phyloP scores from a whole-genome alignment of 2,797 vertebrate genomes.

The Knipowitschia caucasica region DNA sequence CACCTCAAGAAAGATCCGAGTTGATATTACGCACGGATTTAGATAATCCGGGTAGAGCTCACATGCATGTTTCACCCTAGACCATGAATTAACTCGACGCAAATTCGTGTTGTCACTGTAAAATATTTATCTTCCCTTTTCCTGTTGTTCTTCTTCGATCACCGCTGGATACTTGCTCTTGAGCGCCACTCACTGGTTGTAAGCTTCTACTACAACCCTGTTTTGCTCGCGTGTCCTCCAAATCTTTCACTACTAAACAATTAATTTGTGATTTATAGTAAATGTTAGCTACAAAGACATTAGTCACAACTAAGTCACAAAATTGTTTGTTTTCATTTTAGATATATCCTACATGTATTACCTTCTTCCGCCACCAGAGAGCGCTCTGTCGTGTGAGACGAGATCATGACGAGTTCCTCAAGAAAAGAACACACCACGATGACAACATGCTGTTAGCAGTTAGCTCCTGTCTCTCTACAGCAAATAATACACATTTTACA shows the following conservation, averaged over 20 bases:
- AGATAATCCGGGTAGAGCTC: too few relatives aligned
- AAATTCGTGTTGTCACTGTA: too few relatives aligned
- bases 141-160: not conserved
- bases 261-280: too few relatives aligned
- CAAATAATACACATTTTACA: not conserved
- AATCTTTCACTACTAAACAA: too few relatives aligned
- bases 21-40: not conserved
- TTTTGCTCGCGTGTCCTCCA: too few relatives aligned
- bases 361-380: slow-evolving; percentile 24
- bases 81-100: too few relatives aligned
- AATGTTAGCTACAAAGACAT: too few relatives aligned
- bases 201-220: not conserved
- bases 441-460: not conserved
- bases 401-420: rapidly evolving
- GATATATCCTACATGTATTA: too few relatives aligned
- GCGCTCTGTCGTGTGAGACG: not conserved
- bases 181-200: not conserved
- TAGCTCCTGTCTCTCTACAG: not conserved
- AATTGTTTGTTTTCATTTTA: too few relatives aligned
- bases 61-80: too few relatives aligned
- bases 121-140: not conserved
- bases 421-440: not conserved
- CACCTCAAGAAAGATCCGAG: slow-evolving; percentile 20
- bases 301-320: too few relatives aligned
- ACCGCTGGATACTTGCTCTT: not conserved